Percentiles rank a stretch among this genome's conserved stretches.
phyloP scores from a whole-genome alignment of 1,140 invertebrate species.

The Atta texana region DNA sequence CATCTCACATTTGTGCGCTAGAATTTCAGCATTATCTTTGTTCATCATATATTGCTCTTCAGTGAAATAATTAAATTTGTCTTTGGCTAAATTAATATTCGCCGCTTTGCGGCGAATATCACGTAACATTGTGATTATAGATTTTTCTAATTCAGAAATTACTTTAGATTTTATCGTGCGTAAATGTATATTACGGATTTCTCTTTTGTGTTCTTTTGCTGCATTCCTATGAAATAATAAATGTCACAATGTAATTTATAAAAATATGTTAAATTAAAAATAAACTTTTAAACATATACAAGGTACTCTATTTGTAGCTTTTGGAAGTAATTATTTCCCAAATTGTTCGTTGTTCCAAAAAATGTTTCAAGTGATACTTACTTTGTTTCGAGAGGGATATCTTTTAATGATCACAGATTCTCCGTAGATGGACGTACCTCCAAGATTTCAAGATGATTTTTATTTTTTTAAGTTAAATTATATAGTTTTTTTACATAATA shows the following conservation, averaged over 20 bases:
- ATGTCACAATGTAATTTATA: neutral
- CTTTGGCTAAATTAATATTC: constrained; percentile 36
- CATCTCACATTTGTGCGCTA: constrained; percentile 4
- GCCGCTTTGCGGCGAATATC: constrained; percentile 6
- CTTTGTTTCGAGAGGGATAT: too few relatives aligned
- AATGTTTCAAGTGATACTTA: too few relatives aligned
- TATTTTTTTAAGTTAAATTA: too few relatives aligned
- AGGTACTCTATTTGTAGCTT: too few relatives aligned
- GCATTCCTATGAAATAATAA: constrained; percentile 47
- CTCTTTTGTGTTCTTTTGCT: neutral
- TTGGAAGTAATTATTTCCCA: too few relatives aligned
- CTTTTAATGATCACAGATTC: too few relatives aligned
- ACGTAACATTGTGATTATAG: constrained; percentile 54
- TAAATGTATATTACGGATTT: constrained; percentile 20
- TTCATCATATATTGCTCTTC: constrained; percentile 48
- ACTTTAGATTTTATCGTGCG: constrained; percentile 51
- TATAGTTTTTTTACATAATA: too few relatives aligned
- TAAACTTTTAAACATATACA: neutral
- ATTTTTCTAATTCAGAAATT: constrained; percentile 66
- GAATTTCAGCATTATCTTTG: constrained; percentile 26
- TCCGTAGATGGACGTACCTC: too few relatives aligned
- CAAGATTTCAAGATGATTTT: too few relatives aligned
- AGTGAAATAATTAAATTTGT: constrained; percentile 18
- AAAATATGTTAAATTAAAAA: neutral
- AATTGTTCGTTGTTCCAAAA: too few relatives aligned